phyloP scores from a whole-genome alignment of 1,140 invertebrate species.

The Caerostris extrusa region DNA sequence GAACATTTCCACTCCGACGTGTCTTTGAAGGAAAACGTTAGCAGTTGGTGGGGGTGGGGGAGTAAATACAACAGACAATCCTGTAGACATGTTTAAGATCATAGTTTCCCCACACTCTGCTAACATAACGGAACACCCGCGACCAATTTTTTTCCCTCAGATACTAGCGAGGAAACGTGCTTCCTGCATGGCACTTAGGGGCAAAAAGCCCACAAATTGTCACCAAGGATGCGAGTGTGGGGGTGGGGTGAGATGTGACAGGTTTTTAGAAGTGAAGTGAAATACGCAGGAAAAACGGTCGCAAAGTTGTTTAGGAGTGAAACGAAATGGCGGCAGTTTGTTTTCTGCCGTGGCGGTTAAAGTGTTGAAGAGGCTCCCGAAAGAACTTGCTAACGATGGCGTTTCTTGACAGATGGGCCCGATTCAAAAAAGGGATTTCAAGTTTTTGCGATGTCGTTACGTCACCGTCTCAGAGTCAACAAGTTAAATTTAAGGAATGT shows the following conservation, averaged over 20 bases:
- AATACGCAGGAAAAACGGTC: background rate
- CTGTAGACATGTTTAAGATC: conserved; percentile 51
- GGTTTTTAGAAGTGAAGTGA: background rate
- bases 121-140: background rate
- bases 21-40: background rate
- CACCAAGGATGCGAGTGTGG: background rate
- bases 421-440: background rate
- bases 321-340: conserved; percentile 28
- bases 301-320: conserved; percentile 11
- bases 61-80: background rate
- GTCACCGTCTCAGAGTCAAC: no score
- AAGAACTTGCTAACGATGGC: conserved; percentile 14
- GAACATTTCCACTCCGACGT: conserved; percentile 15
- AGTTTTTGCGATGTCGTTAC: no score
- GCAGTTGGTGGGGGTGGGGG: no score
- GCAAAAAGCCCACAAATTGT: background rate
- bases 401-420: conserved; percentile 41
- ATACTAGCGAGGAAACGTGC: conserved; percentile 35
- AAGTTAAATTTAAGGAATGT: no score
- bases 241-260: background rate
- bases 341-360: background rate
- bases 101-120: background rate
- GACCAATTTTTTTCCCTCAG: background rate
- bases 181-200: background rate
- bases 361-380: background rate